Evolutionary conservation across 2,888 invertebrate genomes (phyloP).

Genomic region (Sicus ferrugineus): DNA sequence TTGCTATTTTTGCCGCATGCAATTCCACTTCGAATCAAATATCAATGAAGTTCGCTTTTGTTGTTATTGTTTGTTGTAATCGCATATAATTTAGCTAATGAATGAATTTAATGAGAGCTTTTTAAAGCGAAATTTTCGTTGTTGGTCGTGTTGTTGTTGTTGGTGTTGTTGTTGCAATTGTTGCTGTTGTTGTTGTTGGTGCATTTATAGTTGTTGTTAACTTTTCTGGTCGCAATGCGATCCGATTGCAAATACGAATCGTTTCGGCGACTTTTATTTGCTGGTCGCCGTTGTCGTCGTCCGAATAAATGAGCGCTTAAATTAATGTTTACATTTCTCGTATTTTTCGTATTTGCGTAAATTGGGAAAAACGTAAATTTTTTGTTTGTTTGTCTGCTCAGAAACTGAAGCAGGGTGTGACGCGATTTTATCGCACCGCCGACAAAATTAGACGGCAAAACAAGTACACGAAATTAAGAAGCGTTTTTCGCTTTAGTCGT

Average conservation of each 20-base stretch:
- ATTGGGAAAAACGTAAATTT: background rate
- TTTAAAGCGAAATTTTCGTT: conserved; percentile 21
- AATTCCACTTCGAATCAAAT: conserved; percentile 16
- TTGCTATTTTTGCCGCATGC: conserved; percentile 18
- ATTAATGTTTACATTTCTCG: background rate
- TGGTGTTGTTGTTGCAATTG: background rate
- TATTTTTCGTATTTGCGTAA: background rate
- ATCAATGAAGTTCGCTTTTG: conserved; percentile 16
- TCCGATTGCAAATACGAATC: conserved; percentile 9
- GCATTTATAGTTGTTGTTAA: background rate
- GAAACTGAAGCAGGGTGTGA: background rate
- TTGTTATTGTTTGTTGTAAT: conserved; percentile 12
- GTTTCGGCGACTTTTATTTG: background rate
- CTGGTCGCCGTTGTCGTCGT: too few species aligned
- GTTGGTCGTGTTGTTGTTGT: conserved; percentile 6
- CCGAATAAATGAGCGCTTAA: conserved; percentile 8
- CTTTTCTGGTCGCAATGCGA: conserved; percentile 8
- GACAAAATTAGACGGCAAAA: too few species aligned
- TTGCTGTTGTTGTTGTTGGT: background rate
- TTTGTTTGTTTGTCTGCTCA: background rate
- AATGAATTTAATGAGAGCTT: conserved; percentile 41
- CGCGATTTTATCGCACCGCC: background rate
- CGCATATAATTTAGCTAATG: conserved; percentile 24
- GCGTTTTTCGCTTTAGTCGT: background rate
- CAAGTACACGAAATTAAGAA: too few species aligned